Evolutionary conservation across 2,888 invertebrate genomes (phyloP).

Genomic region (Idaea straminata): DNA sequence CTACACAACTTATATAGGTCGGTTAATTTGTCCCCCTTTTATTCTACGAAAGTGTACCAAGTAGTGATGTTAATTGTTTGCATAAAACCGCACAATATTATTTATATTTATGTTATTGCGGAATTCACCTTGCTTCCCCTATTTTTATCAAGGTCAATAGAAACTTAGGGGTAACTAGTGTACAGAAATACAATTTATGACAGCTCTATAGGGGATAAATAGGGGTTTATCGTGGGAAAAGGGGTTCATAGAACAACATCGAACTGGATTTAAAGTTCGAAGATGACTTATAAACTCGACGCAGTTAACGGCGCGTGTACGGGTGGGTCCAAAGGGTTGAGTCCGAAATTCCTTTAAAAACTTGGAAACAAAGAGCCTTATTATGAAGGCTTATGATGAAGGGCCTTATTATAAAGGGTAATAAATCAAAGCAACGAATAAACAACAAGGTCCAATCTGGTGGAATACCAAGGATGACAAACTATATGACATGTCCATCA

Average conservation of each 20-base stretch:
- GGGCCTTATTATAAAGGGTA: constrained; percentile 32
- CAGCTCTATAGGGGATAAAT: constrained; percentile 30
- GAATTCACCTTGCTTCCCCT: constrained; percentile 52
- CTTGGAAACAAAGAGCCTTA: constrained; percentile 42
- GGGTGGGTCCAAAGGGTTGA: constrained; percentile 28
- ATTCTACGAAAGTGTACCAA: constrained; percentile 36
- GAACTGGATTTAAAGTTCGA: constrained; percentile 38
- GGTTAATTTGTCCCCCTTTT: constrained; percentile 46
- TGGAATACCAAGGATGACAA: background rate
- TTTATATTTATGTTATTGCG: constrained; percentile 40
- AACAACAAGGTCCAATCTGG: constrained; percentile 23
- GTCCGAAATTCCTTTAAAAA: constrained; percentile 36
- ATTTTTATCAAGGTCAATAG: constrained; percentile 53
- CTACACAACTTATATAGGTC: constrained; percentile 40
- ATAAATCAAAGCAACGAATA: constrained; percentile 47
- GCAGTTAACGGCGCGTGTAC: constrained; percentile 36
- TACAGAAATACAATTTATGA: constrained; percentile 47
- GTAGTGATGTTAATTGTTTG: constrained; percentile 47
- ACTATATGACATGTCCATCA: too few relatives aligned
- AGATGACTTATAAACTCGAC: constrained; percentile 40
- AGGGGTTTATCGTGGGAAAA: constrained; percentile 48
- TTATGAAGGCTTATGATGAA: constrained; percentile 23
- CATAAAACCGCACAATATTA: constrained; percentile 32
- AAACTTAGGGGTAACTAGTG: constrained; percentile 37
- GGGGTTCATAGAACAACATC: constrained; percentile 34